These are phyloP conservation scores for Gonatopus flavifemur DNA, from an alignment of 1,140 invertebrate genomes.

Conservation along the genomic window DNA sequence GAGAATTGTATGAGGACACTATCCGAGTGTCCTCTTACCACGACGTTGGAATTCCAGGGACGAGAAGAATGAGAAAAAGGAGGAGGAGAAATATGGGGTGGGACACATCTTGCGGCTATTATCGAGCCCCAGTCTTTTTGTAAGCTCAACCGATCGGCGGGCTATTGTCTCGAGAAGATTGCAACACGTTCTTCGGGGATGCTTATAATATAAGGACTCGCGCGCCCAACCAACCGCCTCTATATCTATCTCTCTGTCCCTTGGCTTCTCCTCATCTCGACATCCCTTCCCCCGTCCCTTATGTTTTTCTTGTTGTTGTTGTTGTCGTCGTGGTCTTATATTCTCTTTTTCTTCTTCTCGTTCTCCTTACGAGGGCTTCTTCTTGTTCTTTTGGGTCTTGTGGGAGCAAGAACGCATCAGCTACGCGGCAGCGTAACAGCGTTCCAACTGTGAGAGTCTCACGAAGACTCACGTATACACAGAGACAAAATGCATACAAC, in stretches of 20 bases:
- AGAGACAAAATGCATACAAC: no score
- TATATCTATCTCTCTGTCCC: conserved; percentile 16
- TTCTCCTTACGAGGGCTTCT: neutral
- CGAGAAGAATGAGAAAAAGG: conserved; percentile 16
- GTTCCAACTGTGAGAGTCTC: no score
- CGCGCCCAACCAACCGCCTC: conserved; percentile 12
- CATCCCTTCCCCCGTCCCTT: conserved; percentile 8
- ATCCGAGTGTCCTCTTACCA: conserved; percentile 5
- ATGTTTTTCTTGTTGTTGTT: neutral
- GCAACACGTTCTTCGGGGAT: conserved; percentile 55
- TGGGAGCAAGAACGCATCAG: no score
- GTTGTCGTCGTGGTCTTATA: conserved; percentile 5
- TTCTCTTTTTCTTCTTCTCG: conserved; percentile 1
- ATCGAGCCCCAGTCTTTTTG: conserved; percentile 51
- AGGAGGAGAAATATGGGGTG: conserved; percentile 20
- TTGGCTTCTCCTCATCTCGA: conserved; percentile 14
- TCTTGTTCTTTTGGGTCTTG: no score
- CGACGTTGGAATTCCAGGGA: conserved; percentile 14
- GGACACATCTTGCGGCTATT: conserved; percentile 48
- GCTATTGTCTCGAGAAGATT: conserved; percentile 57
- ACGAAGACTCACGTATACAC: no score
- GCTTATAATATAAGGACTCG: conserved; percentile 53
- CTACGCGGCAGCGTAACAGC: no score
- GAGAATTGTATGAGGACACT: no score
- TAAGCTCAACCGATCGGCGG: conserved; percentile 42